Conservation (phyloP, 2,113 vertebrate species). For the Haemorhous mexicanus region DNA sequence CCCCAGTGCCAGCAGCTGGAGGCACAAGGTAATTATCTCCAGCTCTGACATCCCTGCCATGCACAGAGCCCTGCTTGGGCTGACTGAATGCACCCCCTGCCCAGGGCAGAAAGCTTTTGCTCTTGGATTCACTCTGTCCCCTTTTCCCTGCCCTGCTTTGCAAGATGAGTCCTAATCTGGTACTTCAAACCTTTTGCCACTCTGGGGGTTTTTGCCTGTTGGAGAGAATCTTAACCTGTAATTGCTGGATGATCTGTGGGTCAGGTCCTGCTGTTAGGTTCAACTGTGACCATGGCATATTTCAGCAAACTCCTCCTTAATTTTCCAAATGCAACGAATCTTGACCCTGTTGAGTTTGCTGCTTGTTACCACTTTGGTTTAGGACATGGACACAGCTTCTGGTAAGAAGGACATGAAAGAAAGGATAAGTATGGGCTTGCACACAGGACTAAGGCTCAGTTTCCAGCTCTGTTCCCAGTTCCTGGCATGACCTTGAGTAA, state of each 20-base stretch:
- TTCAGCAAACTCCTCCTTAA: not conserved
- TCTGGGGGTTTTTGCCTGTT: not conserved
- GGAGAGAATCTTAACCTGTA: not conserved
- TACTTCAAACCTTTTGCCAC: not conserved
- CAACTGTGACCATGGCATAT: fast-evolving
- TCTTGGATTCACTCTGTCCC: not conserved
- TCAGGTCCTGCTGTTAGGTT: not conserved
- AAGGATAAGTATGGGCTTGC: not conserved
- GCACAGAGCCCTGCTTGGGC: not conserved
- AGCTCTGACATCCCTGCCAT: not conserved
- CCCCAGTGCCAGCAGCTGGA: not conserved
- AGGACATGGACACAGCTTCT: not conserved
- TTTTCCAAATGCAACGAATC: not conserved
- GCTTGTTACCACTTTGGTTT: not conserved
- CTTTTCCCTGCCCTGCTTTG: not conserved
- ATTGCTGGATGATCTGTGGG: not conserved
- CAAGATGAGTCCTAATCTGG: not conserved
- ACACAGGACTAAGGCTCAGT: not conserved
- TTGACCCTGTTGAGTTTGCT: not conserved
- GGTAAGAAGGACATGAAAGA: not conserved
- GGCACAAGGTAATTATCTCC: not conserved
- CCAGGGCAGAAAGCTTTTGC: not conserved
- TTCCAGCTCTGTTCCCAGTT: not conserved
- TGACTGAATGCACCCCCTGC: not conserved
- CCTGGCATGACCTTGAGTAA: not conserved